Evolutionary conservation across 2,113 vertebrate genomes (phyloP), one percentile per base, ranked within the genome.

Genomic region (Thamnaconus septentrionalis): DNA sequence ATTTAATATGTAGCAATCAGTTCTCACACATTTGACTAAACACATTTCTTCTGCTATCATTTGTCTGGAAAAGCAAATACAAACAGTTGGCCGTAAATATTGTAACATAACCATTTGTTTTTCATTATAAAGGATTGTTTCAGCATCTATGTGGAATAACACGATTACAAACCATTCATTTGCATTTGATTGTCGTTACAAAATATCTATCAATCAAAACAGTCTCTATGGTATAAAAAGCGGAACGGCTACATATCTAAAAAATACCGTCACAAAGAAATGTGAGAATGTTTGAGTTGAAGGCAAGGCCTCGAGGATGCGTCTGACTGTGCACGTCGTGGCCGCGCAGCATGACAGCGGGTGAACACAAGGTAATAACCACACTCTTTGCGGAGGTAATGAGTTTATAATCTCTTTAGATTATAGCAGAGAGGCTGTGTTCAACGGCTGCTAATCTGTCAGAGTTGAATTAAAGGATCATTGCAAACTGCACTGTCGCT

Each of bases 181-280:
- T 91, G 90, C 90, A 91, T 83, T 82, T 91, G 89, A 91, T 91
- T 91, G 89, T 91, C 90, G 78, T 87, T 91, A 91, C 79, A 91
- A 91, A 91, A 91, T 88, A 81, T 79, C 87, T 90, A 89, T 80
- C 89, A 89, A 87, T 87, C 79, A 89, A 91, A 90, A 62, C 83
- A 41, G 78, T 90, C 87, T 85, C 85, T 76, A 81, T 85, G 80
- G 87, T 88, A 90, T 73, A 88, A 91, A 31, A 90, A 89, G 85
- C 81, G 79, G 72, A 76, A 73, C 83, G 71, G 69, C 77, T 67
- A 83, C 64, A 74, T 78, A 72, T 87, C 81, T 86, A 87, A 80
- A 91, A 90, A 88, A 87, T 85, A 87, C 80, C 79, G 82, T 75
- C 78, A 87, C 73, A 86, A 82, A 85, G 73, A 84, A 84, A 86